Base-by-base conservation (phyloP, 2,888 invertebrate genomes). In the Teleogryllus oceanicus region DNA sequence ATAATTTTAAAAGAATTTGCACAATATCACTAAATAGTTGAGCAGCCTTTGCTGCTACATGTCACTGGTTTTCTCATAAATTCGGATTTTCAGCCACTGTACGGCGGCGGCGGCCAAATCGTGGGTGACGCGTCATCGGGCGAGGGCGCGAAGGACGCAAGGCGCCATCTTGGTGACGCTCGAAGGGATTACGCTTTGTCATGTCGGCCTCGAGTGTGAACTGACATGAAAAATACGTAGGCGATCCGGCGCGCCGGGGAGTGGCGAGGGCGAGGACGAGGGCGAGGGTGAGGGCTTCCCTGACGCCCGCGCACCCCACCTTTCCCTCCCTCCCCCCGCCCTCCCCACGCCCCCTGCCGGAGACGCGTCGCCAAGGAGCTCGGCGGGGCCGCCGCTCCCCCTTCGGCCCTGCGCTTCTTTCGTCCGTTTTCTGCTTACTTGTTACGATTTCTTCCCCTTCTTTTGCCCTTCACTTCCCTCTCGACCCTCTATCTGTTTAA, bases 381-480 rank as follows among this genome's bases (percentile, higher is more conserved):
- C 77, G n/a, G n/a, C 20, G 77, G n/a, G 76, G n/a, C n/a, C n/a
- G 62, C 62, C 62, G 16, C 62, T 62, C n/a, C 62, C 62, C 62
- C 13, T 12, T 12, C 62, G 16, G 13, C n/a, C 62, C 62, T 12
- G 62, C 62, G n/a, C 62, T 62, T 62, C 62, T 62, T 62, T 62
- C 79, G 80, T 78, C 79, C 80, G 79, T 78, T 81, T 81, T 80
- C 76, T 80, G 81, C 81, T 80, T 78, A 79, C 81, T 80, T 81
- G 80, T 80, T 78, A 81, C 75, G 80, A 81, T 78, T 78, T 76
- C 77, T 75, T 49, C 78, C 49, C 18, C 51, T 62, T 62, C 62
- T 62, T 62, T 62, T 62, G 62, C 62, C n/a, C 62, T 62, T 62
- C 62, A 62, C n/a, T 62, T 62, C 62, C n/a, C 62, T 62, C 79